Evolutionary conservation across 2,797 vertebrate species (phyloP), one percentile per base, ranked within the genome.

Genomic region (Scleropages formosus): DNA sequence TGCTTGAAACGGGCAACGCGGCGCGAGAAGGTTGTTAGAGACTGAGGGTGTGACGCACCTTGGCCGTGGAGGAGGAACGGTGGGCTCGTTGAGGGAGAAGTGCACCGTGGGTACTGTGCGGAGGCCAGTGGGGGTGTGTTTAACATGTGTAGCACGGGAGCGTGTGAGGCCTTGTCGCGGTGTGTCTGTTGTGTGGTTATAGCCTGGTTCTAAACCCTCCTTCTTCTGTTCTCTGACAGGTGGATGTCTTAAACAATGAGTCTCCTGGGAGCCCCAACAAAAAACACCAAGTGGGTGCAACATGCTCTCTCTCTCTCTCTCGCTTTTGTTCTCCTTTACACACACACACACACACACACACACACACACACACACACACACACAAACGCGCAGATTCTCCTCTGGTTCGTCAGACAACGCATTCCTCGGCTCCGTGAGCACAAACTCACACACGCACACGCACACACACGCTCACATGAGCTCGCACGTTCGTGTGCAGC

Each of bases 161-260:
- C 61, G 59, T 18, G n/a, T 56, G 56, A 56, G 11, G 9, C 18
- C 18, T 56, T n/a, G n/a, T n/a, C n/a, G n/a, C n/a, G 56, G 11
- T 56, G 53, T 56, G 12, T 69, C 9, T 22, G 49, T 9, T 15
- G 22, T 53, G 22, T 53, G 49, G 49, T 12, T 27, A 8, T 53
- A 22, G 22, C 22, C 24, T 56, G 0, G 24, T 70, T 26, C n/a
- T 70, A 9, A 70, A 16, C 18, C 1, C 24, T 53, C n/a, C 51
- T 47, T 69, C 44, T n/a, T 24, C 49, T 70, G 47, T 71, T 58
- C n/a, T 44, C 46, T 64, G 47, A 53, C 75, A 77, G 75, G 75
- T 77, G 68, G 60, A 77, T 77, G 75, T 31, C 47, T 39, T 77
- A 31, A 71, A n/a, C 60, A 24, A 77, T 77, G 75, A 77, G 27